Base-by-base conservation (phyloP, 2,797 vertebrate genomes). In the Phoebastria nigripes region DNA sequence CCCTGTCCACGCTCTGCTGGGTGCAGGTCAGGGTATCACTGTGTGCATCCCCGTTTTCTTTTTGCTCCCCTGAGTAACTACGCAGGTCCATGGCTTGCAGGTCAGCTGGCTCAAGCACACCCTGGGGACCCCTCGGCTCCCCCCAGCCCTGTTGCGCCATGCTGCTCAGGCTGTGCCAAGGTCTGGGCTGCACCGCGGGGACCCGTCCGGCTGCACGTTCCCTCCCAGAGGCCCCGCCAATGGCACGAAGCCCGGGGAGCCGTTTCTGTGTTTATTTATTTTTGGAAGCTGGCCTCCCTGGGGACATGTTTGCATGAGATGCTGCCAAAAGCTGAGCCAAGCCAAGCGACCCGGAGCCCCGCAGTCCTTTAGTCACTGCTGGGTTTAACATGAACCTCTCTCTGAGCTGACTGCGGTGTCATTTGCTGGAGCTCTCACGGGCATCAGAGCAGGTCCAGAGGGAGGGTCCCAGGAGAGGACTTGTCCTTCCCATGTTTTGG, bases 321-420 rank as follows among this genome's bases (percentile, higher is more conserved):
- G 82, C 52, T 67, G 54, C 46, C 1, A 3, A 85, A 73, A 85
- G 31, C 41, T 20, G 54, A 73, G 82, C 52, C 1, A 1, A 78
- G 44, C 31, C 31, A 41, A 80, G 69, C 3, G 2, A 46, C 47
- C 26, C 0, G 1, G 52, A 73, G 89, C 41, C 54, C 26, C 2
- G 1, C 0, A 0, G 46, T 79, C 59, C 54, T 67, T 54, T 28
- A 55, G 67, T 55, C 4, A 0, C 47, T 52, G 41, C 26, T 55
- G 82, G 42, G 35, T 67, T 80, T 37, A 42, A 42, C 67, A 61
- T 5, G 19, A 72, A 72, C 66, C 59, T 66, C 33, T 66, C 33
- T 26, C 54, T 1, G 3, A 74, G 22, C 31, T 0, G 1, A 17
- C 41, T 37, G 33, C 1, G 1, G 59, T 24, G 62, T 18, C 1